These are phyloP conservation scores for Pelodiscus sinensis DNA, from an alignment of 2,113 vertebrate species.

Conservation along the genomic window DNA sequence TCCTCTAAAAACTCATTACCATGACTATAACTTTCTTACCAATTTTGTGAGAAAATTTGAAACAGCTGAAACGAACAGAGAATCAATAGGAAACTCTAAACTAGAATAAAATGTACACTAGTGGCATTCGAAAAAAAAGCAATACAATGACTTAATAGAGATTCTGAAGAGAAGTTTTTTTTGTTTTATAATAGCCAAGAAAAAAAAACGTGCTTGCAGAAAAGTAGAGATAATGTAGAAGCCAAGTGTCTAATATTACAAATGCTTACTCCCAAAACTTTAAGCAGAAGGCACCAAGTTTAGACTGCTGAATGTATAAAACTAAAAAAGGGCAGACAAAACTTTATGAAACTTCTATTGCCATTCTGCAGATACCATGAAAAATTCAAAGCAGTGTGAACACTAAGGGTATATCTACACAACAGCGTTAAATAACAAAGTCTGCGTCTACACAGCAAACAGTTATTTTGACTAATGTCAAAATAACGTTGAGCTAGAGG, in stretches of 20 bases:
- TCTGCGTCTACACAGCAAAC: too few species aligned
- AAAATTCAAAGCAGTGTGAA: conserved; percentile 33
- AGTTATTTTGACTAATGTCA: too few species aligned
- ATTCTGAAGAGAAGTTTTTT: accelerated
- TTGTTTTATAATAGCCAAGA: not conserved
- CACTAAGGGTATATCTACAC: not conserved
- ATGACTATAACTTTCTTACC: not conserved
- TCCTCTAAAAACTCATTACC: not conserved
- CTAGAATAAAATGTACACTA: not conserved
- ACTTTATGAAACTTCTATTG: not conserved
- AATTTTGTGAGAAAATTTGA: not conserved
- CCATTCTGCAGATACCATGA: not conserved
- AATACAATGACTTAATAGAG: not conserved
- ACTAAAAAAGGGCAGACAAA: not conserved
- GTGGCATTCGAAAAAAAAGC: not conserved
- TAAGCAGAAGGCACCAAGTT: not conserved
- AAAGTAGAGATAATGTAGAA: not conserved
- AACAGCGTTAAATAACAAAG: too few species aligned
- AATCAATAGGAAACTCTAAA: not conserved
- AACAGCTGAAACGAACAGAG: not conserved
- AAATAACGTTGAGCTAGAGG: too few species aligned
- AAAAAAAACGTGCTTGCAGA: not conserved
- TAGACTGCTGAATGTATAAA: not conserved
- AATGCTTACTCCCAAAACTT: not conserved
- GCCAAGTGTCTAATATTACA: not conserved